phyloP scores from a whole-genome alignment of 2,888 invertebrate genomes.

The Atrina japonica region DNA sequence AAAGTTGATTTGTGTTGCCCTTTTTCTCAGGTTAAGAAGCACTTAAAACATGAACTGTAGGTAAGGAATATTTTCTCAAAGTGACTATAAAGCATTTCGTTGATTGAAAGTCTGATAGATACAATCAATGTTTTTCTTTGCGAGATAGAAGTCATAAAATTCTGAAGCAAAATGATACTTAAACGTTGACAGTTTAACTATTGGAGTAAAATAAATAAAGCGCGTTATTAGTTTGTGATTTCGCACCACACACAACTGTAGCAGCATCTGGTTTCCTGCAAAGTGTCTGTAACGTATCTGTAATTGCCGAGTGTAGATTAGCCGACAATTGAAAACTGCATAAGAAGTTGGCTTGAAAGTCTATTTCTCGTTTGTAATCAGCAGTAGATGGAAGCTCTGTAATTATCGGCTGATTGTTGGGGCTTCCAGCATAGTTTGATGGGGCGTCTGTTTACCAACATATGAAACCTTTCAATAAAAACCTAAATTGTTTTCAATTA shows the following conservation, averaged over 20 bases:
- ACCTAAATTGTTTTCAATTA: slow-evolving; percentile 44
- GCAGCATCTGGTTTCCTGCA: not conserved
- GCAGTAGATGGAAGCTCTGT: not conserved
- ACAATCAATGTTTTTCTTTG: no score
- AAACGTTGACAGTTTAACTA: slow-evolving; percentile 32
- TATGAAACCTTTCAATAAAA: slow-evolving; percentile 28
- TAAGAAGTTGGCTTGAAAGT: no score
- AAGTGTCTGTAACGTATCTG: slow-evolving; percentile 3
- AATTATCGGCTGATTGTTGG: slow-evolving; percentile 34
- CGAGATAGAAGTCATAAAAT: slow-evolving; percentile 17
- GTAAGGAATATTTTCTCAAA: no score
- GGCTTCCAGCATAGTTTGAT: slow-evolving; percentile 4
- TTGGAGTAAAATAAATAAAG: slow-evolving; percentile 31
- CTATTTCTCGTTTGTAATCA: not conserved
- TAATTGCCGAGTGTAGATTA: slow-evolving; percentile 1
- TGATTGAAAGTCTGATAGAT: no score
- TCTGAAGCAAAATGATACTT: slow-evolving; percentile 28
- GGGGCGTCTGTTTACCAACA: slow-evolving; percentile 37
- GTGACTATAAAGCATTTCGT: no score
- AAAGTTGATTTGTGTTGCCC: no score
- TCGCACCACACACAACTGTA: slow-evolving; percentile 28
- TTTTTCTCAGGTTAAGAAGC: no score
- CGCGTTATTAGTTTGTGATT: slow-evolving; percentile 25
- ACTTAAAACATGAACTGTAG: no score
- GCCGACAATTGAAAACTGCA: not conserved